Percentiles rank a stretch among this genome's conserved stretches.
Evolutionary conservation across 2,113 vertebrate genomes (phyloP).

Genomic region (Telmatochromis sp.): DNA sequence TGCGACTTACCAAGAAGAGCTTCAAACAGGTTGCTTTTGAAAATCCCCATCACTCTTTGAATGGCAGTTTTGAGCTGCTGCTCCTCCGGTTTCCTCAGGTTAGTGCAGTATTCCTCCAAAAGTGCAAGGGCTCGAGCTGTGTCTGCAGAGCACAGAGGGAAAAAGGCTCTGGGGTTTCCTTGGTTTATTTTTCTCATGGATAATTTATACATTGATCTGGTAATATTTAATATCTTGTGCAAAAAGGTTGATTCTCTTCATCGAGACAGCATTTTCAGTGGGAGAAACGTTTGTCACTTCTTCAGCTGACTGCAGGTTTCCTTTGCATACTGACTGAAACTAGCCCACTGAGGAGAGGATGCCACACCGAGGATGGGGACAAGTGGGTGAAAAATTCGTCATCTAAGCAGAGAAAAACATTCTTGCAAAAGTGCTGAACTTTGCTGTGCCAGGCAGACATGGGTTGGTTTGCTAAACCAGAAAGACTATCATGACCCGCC

Average conservation of each 20-base stretch:
- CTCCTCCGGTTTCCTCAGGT: constrained; percentile 85
- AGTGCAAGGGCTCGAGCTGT: constrained; percentile 83
- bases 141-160: constrained; percentile 69
- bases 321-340: not conserved
- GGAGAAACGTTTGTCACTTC: not conserved
- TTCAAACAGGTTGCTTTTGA: constrained; percentile 91
- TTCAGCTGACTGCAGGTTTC: not conserved
- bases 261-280: accelerated
- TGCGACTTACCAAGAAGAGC: constrained; percentile 88
- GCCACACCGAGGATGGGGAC: not conserved
- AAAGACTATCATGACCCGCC: accelerated
- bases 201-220: not conserved
- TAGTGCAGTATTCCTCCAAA: constrained; percentile 89
- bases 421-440: not conserved
- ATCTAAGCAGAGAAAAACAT: not conserved
- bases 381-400: not conserved
- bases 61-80: constrained; percentile 87
- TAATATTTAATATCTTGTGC: not conserved
- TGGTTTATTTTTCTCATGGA: not conserved
- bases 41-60: constrained; percentile 87
- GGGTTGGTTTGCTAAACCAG: not conserved
- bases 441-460: not conserved
- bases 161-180: not conserved
- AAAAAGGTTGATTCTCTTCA: not conserved
- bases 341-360: not conserved